Conservation (phyloP, 2,113 vertebrate species). For the Sus scrofa region DNA sequence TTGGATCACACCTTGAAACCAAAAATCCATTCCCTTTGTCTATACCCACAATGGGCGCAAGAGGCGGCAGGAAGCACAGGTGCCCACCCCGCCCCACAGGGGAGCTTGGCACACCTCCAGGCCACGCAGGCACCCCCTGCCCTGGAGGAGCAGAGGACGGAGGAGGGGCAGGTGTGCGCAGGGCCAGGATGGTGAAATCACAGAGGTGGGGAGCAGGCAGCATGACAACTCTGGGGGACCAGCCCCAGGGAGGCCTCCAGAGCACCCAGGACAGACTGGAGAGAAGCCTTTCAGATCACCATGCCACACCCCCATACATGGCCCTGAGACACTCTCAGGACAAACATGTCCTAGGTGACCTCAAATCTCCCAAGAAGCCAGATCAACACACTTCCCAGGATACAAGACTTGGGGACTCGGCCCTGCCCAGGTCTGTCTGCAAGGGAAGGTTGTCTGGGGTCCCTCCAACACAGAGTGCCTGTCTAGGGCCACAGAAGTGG, state of each 20-base stretch:
- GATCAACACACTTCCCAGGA: neutral
- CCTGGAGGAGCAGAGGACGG: rapidly evolving
- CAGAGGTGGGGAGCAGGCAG: rapidly evolving
- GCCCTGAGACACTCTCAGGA: neutral
- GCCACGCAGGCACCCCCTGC: neutral
- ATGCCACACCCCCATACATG: neutral
- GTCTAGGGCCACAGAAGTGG: neutral
- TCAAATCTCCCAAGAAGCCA: neutral
- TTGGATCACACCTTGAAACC: constrained; percentile 59
- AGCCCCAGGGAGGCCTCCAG: neutral
- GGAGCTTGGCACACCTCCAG: neutral
- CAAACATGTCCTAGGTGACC: neutral
- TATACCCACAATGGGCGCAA: neutral
- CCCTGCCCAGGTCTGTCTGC: rapidly evolving
- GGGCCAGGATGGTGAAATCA: neutral
- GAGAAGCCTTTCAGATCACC: neutral
- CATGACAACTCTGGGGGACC: rapidly evolving
- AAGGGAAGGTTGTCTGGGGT: rapidly evolving
- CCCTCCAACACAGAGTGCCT: neutral
- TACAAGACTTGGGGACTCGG: neutral
- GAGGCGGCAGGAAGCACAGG: neutral
- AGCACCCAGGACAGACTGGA: neutral
- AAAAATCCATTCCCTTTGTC: constrained; percentile 52
- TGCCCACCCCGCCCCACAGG: neutral
- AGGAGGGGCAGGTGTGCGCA: neutral